Conservation (phyloP, 2,113 vertebrate species). For the Istiophorus platypterus region DNA sequence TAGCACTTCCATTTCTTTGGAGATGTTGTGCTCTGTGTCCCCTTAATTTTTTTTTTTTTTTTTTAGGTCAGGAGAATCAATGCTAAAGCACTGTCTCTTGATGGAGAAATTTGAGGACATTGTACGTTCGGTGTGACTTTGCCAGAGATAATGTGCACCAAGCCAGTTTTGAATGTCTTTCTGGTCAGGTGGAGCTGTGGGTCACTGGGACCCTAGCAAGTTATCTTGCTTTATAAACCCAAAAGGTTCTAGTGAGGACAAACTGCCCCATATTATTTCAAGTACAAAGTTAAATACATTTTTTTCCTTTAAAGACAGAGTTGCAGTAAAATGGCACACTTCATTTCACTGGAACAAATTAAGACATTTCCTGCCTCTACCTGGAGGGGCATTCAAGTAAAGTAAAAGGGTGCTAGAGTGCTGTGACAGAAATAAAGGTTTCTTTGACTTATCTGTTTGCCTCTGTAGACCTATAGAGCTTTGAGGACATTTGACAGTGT, state of each 20-base stretch:
- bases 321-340: conserved; percentile 65
- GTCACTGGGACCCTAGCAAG: conserved; percentile 41
- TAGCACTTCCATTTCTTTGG: conserved; percentile 72
- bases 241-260: conserved; percentile 57
- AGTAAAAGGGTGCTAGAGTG: conserved; percentile 55
- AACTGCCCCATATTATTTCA: conserved; percentile 62
- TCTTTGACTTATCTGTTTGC: conserved; percentile 62
- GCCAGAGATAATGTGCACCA: conserved; percentile 23
- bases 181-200: conserved; percentile 16
- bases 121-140: conserved; percentile 58
- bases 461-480: conserved; percentile 68
- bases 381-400: conserved; percentile 54
- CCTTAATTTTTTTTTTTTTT: conserved; percentile 52
- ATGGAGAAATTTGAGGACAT: conserved; percentile 36
- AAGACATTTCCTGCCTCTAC: conserved; percentile 61
- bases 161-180: conserved; percentile 36
- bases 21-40: conserved; percentile 64
- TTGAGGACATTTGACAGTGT: conserved; percentile 61
- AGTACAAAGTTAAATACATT: conserved; percentile 76
- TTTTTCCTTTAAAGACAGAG: conserved; percentile 67
- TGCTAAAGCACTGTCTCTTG: conserved; percentile 20
- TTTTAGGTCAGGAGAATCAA: conserved; percentile 61
- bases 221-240: conserved; percentile 50
- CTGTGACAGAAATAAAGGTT: conserved; percentile 68
- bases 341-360: conserved; percentile 64